Base-by-base conservation (phyloP, 2,113 vertebrate species). In the Nettapus auritus region DNA sequence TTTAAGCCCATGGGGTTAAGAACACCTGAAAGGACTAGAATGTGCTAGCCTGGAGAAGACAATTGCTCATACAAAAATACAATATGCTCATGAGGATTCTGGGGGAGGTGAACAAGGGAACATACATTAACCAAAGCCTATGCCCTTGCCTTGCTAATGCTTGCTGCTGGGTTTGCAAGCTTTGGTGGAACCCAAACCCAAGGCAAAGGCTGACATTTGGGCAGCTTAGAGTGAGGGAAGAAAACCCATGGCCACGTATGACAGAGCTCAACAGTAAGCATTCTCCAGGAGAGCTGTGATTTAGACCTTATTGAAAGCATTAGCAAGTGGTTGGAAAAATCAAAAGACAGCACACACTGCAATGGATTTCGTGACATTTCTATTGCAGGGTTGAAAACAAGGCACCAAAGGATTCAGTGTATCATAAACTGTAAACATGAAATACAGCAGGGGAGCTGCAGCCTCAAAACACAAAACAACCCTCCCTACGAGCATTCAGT, bases 401-500 rank as follows among this genome's bases (percentile, higher is more conserved):
- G 83, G 73, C 89, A 80, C 77, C 29, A 2, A 94, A 62, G 81
- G 74, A 63, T 80, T 83, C 74, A 15, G 94, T 3, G 21, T 36
- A 88, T 88, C 63, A 85, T 60, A 42, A 94, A 89, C 62, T 90
- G 88, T 6, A 90, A 93, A 93, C 81, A 90, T 42, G 74, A 89
- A 82, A 89, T 94, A 40, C 91, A 94, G 94, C 94, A 96, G 92
- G 94, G 78, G 82, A 92, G 66, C 85, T 55, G 85, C 69, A 57
- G 92, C 91, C 96, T 92, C 46, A 11, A 50, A 94, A 91, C 93
- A 92, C 83, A 95, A 36, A 93, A 11, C 90, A 89, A 11, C 33
- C 76, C 48, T 93, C 84, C 66, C 50, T 83, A 42, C 3, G 81
- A 91, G 66, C 1, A 4, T 55, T 83, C 84, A 67, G 67, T 3